Evolutionary conservation across 30 jellyfish, hydroid and myxozoan species (phyloP).

Genomic region (Hydractinia symbiolongicarpus): DNA sequence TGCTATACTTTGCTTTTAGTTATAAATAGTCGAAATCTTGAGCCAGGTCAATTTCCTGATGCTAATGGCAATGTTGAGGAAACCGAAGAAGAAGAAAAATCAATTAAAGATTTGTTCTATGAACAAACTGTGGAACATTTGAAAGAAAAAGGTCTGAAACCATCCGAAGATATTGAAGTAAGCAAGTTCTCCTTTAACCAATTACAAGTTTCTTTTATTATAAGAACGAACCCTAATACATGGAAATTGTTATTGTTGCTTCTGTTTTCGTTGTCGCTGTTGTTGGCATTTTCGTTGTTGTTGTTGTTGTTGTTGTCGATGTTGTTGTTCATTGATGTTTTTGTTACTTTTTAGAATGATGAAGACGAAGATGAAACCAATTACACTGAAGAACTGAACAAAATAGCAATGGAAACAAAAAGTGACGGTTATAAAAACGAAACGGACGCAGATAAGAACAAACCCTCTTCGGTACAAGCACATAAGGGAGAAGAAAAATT

Average conservation of each 20-base stretch:
- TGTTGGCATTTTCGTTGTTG: too few species aligned
- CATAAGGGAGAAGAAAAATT: conserved; percentile 8
- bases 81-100: conserved; percentile 46
- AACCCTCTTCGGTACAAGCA: conserved; percentile 5
- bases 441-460: conserved; percentile 17
- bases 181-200: background rate
- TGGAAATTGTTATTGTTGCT: too few species aligned
- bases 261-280: too few species aligned
- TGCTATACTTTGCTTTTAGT: conserved; percentile 19
- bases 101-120: conserved; percentile 34
- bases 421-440: conserved; percentile 13
- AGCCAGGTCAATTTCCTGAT: conserved; percentile 31
- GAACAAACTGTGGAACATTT: conserved; percentile 60
- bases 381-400: conserved; percentile 17
- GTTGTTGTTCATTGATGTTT: background rate
- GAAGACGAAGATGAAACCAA: conserved; percentile 15
- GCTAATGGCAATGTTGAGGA: conserved; percentile 60
- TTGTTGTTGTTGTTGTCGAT: too few species aligned
- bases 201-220: background rate
- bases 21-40: conserved; percentile 10
- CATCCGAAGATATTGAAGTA: conserved; percentile 65
- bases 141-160: conserved; percentile 81
- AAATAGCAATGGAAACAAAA: conserved; percentile 8
- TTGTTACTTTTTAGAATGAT: conserved; percentile 11
- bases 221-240: too few species aligned